Evolutionary conservation across 2,888 invertebrate species (phyloP), one percentile per base, ranked within the genome.

Genomic region (Pheosia gnoma): DNA sequence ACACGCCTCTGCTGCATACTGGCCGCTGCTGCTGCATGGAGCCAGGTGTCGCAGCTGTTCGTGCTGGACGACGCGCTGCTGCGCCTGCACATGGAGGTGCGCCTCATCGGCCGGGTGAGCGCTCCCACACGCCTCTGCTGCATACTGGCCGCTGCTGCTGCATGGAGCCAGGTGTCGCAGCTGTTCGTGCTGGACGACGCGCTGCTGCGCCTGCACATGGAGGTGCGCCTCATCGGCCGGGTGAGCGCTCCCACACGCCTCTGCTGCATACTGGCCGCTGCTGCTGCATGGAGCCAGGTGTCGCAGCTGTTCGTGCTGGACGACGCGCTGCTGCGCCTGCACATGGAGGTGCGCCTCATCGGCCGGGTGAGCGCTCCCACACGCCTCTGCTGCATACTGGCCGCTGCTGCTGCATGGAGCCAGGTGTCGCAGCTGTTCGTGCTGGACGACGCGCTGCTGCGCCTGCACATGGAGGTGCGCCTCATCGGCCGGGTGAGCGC

Each of bases 151-250:
- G n/a, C n/a, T n/a, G n/a, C n/a, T n/a, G n/a, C n/a, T n/a, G n/a
- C n/a, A n/a, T n/a, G n/a, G n/a, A n/a, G n/a, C n/a, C n/a, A n/a
- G n/a, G n/a, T n/a, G n/a, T n/a, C n/a, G n/a, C n/a, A n/a, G 73
- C 85, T 93, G 59, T 85, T 93, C 81, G 72, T 63, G 13, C 85
- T 82, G 6, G 91, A 91, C 82, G 80, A 84, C 83, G n/a, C n/a
- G n/a, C n/a, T n/a, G n/a, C n/a, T n/a, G n/a, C n/a, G 94, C 7
- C 86, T 93, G 74, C 86, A 84, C 79, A 84, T 90, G 86, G 91
- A 84, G 75, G 82, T 88, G 72, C 70, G 74, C 62, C 75, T 87
- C 80, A 84, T 89, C 62, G 64, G 66, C 25, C 53, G 72, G 84
- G 88, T 89, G 4, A 45, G 47, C 47, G 9, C 47, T 7, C 47